Conservation (phyloP, 2,113 vertebrate genomes). For the Vidua chalybeata region DNA sequence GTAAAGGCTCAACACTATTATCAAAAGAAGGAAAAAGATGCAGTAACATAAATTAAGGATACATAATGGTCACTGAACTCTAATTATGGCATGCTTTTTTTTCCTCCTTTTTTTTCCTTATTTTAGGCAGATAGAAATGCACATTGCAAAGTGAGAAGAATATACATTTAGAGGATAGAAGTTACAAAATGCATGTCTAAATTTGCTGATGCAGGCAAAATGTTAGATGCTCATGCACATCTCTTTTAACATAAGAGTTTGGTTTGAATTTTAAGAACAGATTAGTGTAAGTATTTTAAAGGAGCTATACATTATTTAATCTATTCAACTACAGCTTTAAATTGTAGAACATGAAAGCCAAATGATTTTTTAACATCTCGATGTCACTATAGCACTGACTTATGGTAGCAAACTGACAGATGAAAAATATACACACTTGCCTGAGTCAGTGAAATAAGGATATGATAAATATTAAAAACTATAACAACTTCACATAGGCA, state of each 20-base stretch:
- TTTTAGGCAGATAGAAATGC: not conserved
- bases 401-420: constrained; percentile 8
- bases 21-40: not conserved
- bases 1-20: not conserved
- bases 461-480: not conserved
- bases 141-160: not conserved
- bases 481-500: not conserved
- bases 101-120: accelerated
- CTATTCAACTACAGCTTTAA: not conserved
- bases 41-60: not conserved
- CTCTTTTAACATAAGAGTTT: not conserved
- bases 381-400: not conserved
- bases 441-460: not conserved
- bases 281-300: not conserved
- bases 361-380: not conserved
- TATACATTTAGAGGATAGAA: not conserved
- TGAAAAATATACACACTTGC: constrained; percentile 19
- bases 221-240: not conserved
- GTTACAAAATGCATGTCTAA: not conserved
- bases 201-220: not conserved
- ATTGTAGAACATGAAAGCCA: constrained; percentile 17
- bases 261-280: not conserved
- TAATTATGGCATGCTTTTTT: not conserved
- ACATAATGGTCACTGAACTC: not conserved
- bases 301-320: not conserved